Conservation (phyloP, 2,113 vertebrate species). For the Oryctolagus cuniculus region DNA sequence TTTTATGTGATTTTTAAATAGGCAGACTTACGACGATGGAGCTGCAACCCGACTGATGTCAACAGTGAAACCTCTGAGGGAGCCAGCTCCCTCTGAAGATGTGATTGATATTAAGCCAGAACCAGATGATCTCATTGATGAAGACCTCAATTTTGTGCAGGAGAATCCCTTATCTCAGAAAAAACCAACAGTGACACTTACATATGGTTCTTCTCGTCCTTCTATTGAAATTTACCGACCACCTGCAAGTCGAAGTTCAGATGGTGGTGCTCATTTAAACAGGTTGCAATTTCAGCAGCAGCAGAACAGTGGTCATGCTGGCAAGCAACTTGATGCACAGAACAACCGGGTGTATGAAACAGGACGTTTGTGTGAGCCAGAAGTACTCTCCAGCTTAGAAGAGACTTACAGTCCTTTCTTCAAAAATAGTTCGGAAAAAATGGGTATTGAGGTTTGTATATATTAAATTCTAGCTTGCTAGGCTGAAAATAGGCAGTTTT, state of each 20-base stretch:
- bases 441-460: conserved; percentile 88
- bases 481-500: background rate
- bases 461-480: conserved; percentile 3
- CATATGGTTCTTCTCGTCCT: conserved; percentile 87
- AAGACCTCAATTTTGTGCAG: conserved; percentile 90
- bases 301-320: conserved; percentile 81
- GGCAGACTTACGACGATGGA: conserved; percentile 87
- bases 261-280: conserved; percentile 79
- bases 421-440: conserved; percentile 87
- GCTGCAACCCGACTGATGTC: conserved; percentile 92
- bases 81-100: conserved; percentile 94
- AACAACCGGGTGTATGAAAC: conserved; percentile 85
- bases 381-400: conserved; percentile 87
- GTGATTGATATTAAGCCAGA: conserved; percentile 98
- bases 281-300: conserved; percentile 82
- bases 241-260: conserved; percentile 88
- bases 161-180: conserved; percentile 89
- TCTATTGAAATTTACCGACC: conserved; percentile 92
- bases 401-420: conserved; percentile 88
- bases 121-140: conserved; percentile 95
- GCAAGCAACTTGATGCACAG: conserved; percentile 83
- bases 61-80: conserved; percentile 94
- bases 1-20: conserved; percentile 71
- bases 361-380: conserved; percentile 83
- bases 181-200: conserved; percentile 86